Percentiles rank a stretch among this genome's conserved stretches.
Conservation (phyloP, 2,888 invertebrate species). For the Epirrhoe alternata region DNA sequence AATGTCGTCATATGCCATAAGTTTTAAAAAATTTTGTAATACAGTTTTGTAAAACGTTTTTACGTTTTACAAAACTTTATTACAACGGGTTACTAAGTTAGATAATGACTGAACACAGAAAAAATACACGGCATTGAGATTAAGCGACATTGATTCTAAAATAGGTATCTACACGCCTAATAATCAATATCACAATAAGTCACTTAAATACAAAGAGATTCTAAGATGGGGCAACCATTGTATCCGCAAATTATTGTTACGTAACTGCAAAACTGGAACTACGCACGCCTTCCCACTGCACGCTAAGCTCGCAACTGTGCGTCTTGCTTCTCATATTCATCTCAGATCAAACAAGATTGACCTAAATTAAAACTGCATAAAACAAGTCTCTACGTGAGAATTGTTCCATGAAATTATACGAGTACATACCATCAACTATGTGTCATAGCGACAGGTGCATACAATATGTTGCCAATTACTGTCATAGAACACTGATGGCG, state of each 20-base stretch:
- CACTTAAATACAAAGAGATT: conserved; percentile 65
- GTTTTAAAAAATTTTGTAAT: neutral
- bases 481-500: conserved; percentile 18
- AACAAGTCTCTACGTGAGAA: conserved; percentile 28
- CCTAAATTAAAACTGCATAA: conserved; percentile 21
- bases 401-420: conserved; percentile 20
- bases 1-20: too few species aligned
- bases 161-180: conserved; percentile 60
- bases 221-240: conserved; percentile 54
- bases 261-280: conserved; percentile 31
- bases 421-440: conserved; percentile 13
- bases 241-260: conserved; percentile 32
- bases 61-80: conserved; percentile 9
- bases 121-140: conserved; percentile 36
- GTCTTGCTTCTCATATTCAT: conserved; percentile 32
- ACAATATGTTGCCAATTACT: conserved; percentile 17
- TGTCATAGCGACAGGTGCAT: conserved; percentile 21
- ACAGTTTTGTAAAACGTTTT: too few species aligned
- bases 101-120: conserved; percentile 12
- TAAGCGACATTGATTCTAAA: conserved; percentile 59
- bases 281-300: conserved; percentile 10
- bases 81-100: conserved; percentile 6
- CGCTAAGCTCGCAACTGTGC: conserved; percentile 24
- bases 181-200: conserved; percentile 79
- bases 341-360: conserved; percentile 24